A percentile compares a stretch with the other conserved stretches of the same genome.
These are phyloP conservation scores for Plectrocnemia conspersa DNA, from an alignment of 1,140 invertebrate genomes.

Conservation along the genomic window DNA sequence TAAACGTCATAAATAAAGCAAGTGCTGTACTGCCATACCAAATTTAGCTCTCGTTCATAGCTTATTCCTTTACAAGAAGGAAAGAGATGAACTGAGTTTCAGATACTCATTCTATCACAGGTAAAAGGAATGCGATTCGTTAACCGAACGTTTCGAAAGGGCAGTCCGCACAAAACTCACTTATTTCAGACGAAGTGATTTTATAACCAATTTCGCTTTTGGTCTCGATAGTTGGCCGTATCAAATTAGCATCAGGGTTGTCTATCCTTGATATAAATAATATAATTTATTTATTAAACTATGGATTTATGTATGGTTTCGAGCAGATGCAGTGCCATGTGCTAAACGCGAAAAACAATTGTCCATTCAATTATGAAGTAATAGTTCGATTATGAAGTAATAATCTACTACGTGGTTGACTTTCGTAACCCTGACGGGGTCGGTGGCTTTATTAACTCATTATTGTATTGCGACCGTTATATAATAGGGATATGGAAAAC, in stretches of 20 bases:
- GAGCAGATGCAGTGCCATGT: too few relatives aligned
- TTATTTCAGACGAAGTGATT: slow-evolving; percentile 34
- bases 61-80: background rate
- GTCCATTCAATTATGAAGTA: too few relatives aligned
- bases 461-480: slow-evolving; percentile 32
- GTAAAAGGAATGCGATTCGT: slow-evolving; percentile 7
- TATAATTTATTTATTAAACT: too few relatives aligned
- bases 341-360: too few relatives aligned
- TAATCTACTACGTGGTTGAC: too few relatives aligned
- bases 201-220: slow-evolving; percentile 32
- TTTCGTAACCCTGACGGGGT: slow-evolving; percentile 22
- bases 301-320: too few relatives aligned
- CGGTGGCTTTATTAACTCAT: slow-evolving; percentile 32
- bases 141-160: slow-evolving; percentile 13
- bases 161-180: slow-evolving; percentile 29
- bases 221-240: slow-evolving; percentile 25
- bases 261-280: too few relatives aligned
- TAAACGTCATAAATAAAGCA: slow-evolving; percentile 2
- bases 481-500: slow-evolving; percentile 26
- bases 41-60: background rate
- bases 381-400: too few relatives aligned
- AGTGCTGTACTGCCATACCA: background rate
- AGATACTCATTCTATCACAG: too few relatives aligned
- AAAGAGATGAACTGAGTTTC: background rate
- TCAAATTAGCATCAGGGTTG: slow-evolving; percentile 6